Base-by-base conservation (phyloP, 2,797 vertebrate genomes). In the Zalophus californianus region DNA sequence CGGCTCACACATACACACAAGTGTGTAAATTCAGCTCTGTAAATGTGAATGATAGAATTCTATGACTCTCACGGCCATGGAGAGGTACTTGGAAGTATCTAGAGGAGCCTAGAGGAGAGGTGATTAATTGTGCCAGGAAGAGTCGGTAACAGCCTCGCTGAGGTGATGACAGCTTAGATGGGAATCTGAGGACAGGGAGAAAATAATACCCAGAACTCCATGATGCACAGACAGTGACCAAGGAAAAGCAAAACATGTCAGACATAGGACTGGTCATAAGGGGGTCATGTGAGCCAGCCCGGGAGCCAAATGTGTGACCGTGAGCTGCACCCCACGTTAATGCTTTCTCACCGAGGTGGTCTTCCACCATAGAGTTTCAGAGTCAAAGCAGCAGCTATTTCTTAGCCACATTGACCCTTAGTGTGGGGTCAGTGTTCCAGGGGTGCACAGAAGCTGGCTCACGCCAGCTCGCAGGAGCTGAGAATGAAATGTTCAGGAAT, bases 81-180 rank as follows among this genome's bases (percentile, higher is more conserved):
- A 79, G 27, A 85, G 35, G 83, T 60, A 48, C 73, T 54, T 60
- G 16, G 64, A 75, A 96, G 44, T 48, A 27, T 72, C 11, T 41
- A 62, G 72, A 88, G 68, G 15, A 79, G 7, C 68, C 84, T 23
- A 64, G 27, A 94, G 70, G 73, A 87, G 38, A 14, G 35, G 27
- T 75, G 54, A 94, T 90, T 85, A 77, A 87, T 83, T 95, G 68
- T 77, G 29, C 35, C 92, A 75, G 60, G 52, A 93, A 62, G 77
- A 89, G 21, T 2, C 48, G 87, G 35, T 41, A 80, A 83, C 72
- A 91, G 8, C 72, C 72, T 90, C 44, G 38, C 64, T 7, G 38
- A 92, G 83, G 54, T 78, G 60, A 68, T 79, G 68, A 70, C 20
- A 11, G 82, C 60, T 64, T 85, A 72, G 44, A 68, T 78, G 50